Base-by-base conservation (phyloP, 1,140 invertebrate genomes). In the Oscheius sp. region DNA sequence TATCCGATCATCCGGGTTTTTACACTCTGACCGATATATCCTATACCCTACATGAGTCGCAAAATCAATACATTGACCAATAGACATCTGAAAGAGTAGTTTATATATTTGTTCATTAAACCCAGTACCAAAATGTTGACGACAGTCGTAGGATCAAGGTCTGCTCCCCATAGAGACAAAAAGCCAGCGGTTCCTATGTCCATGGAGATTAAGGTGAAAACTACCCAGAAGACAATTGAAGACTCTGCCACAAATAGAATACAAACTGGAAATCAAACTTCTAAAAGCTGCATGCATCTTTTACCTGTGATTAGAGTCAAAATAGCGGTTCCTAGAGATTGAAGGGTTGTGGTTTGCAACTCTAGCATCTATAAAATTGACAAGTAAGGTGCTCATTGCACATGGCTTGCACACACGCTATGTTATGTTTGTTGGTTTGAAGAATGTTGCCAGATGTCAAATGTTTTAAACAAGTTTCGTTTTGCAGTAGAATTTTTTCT, bases 51-150 rank as follows among this genome's bases (percentile, higher is more conserved):
- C 82, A 63, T 83, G 82, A 1, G 83, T 84, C 10, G 83, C 81
- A 49, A 84, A 83, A 59, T 83, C 82, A 35, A 83, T 84, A 32
- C 79, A 84, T 20, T 85, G 71, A 28, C 83, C 83, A 42, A 84
- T 84, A 34, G 77, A 78, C 82, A 83, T 83, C 78, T 80, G 61
- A 61, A 81, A 46, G 26, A 1, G 13, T 23, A 23, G 28, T 26
- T 2, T 18, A 28, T 20, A 13, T 69, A 52, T 68, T 15, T 20
- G 2, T 31, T 36, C 1, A n/a, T n/a, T n/a, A 4, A 55, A 13
- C 26, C 20, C 52, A 71, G 4, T 46, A 81, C 80, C 69, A 83
- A 68, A 62, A 83, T 83, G 46, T 84, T 84, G 28, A 84, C 83
- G 20, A 83, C 83, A n/a, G 81, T 81, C 10, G 79, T 81, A 35